Base-by-base conservation (phyloP, 1,140 invertebrate genomes). In the Drosophila quadrilineata region DNA sequence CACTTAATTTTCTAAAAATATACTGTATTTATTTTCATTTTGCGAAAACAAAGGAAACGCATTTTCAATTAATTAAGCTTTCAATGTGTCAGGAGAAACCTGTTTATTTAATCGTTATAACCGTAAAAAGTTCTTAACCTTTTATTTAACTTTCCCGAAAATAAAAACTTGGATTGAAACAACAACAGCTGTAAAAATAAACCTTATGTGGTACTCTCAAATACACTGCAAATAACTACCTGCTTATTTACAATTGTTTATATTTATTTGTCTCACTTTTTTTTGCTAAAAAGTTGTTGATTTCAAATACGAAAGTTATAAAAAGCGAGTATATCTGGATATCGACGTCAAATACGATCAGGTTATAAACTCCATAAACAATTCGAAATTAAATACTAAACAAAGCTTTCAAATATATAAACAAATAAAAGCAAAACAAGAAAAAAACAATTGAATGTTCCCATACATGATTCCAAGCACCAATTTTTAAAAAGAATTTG, bases 111-210 rank as follows among this genome's bases (percentile, higher is more conserved):
- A 24, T 31, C 38, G 41, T n/a, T 24, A 41, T 26, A 31, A 16
- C 26, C 43, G 21, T 43, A 49, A 43, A 28, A 49, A 28, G 22
- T 22, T 46, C 19, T 28, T 3, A 35, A 43, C 12, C 26, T 52
- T 19, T 28, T 24, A 4, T 8, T 17, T 24, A 12, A 46, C 29
- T 41, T 57, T 29, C 31, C 31, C 16, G 33, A 35, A n/a, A 5
- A 9, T 6, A n/a, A n/a, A n/a, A n/a, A n/a, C n/a, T n/a, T n/a
- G n/a, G n/a, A n/a, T n/a, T n/a, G 12, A 56, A 46, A 29, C 21
- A n/a, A n/a, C 53, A 62, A 48, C 64, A 62, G 57, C 19, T 62
- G 58, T 41, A 41, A 67, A 62, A 54, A 67, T 67, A 54, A 62
- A 48, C 33, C 14, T n/a, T 22, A 59, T 8, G n/a, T 38, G 2